These are phyloP conservation scores for Ardeotis arabs DNA, from an alignment of 2,113 vertebrate genomes.

Conservation along the genomic window DNA sequence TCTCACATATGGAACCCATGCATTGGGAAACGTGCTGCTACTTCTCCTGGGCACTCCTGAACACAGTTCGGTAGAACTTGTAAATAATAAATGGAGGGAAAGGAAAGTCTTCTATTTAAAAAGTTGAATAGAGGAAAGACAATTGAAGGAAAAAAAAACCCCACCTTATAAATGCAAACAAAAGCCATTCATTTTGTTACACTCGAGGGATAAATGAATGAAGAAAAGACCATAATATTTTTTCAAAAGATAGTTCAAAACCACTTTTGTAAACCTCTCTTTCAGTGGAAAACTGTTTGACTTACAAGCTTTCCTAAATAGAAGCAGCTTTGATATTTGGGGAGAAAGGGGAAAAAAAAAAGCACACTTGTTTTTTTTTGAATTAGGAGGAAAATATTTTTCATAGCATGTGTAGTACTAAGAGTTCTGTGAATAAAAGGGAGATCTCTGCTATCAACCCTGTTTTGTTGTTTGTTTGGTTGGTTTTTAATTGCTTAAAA, in stretches of 20 bases:
- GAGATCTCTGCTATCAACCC: not conserved
- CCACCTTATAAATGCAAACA: not conserved
- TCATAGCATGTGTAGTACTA: not conserved
- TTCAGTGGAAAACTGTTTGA: not conserved
- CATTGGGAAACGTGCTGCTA: not conserved
- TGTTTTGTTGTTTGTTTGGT: not conserved
- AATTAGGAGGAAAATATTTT: not conserved
- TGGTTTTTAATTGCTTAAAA: not conserved
- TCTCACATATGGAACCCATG: not conserved
- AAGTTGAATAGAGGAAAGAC: not conserved
- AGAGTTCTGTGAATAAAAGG: not conserved
- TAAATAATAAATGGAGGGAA: not conserved
- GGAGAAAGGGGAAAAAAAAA: not conserved
- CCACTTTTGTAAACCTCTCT: not conserved
- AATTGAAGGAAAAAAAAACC: not conserved
- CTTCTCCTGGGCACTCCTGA: not conserved
- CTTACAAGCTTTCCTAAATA: not conserved
- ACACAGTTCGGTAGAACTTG: fast-evolving
- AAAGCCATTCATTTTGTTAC: not conserved
- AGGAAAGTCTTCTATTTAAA: not conserved
- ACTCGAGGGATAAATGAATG: not conserved
- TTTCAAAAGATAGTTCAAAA: not conserved
- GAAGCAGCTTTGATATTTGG: not conserved
- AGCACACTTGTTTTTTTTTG: not conserved
- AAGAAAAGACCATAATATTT: not conserved